phyloP scores from a whole-genome alignment of 2,113 vertebrate genomes.

The Xenus cinereus region DNA sequence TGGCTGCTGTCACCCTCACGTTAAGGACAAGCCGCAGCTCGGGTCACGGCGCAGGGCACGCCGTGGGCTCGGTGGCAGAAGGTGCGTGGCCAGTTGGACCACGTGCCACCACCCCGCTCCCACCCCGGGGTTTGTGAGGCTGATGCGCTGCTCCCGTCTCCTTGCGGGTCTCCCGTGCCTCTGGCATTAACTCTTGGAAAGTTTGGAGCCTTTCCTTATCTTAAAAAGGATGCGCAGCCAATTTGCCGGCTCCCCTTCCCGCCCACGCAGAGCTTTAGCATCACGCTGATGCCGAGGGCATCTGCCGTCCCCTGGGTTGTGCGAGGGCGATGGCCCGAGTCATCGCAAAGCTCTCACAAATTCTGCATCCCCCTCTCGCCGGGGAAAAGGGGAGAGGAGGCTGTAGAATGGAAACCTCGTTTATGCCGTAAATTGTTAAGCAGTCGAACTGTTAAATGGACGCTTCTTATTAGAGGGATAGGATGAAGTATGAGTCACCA shows the following conservation, averaged over 20 bases:
- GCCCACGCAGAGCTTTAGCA: not conserved
- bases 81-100: not conserved
- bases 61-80: fast-evolving
- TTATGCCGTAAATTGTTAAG: conserved; percentile 48
- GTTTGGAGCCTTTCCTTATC: not conserved
- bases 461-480: not conserved
- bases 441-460: conserved; percentile 25
- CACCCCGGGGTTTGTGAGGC: not conserved
- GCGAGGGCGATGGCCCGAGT: not conserved
- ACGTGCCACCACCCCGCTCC: not conserved
- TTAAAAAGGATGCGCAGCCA: fast-evolving
- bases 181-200: not conserved
- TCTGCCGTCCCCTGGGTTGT: not conserved
- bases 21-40: not conserved
- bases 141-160: not conserved
- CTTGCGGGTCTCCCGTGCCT: not conserved
- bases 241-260: not conserved
- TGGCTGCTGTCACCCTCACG: not conserved
- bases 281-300: not conserved
- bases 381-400: conserved; percentile 2
- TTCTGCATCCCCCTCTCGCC: not conserved
- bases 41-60: fast-evolving
- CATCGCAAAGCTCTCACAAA: conserved; percentile 3
- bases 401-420: conserved; percentile 30
- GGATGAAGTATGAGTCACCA: not conserved